phyloP scores from a whole-genome alignment of 2,888 invertebrate species.

The Eremobia ochroleuca region DNA sequence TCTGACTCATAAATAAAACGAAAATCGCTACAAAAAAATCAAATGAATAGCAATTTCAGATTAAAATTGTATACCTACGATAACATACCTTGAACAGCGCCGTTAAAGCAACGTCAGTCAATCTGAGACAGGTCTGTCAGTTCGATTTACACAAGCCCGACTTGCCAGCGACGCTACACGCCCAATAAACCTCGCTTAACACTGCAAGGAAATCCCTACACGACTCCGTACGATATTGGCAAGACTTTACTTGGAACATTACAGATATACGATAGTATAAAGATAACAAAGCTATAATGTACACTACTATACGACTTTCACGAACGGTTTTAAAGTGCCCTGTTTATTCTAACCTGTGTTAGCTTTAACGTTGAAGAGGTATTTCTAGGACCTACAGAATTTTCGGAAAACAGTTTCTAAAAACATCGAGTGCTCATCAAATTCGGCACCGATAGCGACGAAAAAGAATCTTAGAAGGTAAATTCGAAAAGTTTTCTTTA shows the following conservation, averaged over 20 bases:
- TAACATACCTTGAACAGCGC: slow-evolving; percentile 75
- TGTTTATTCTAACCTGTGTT: slow-evolving; percentile 64
- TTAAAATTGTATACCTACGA: slow-evolving; percentile 47
- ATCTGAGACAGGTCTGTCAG: slow-evolving; percentile 84
- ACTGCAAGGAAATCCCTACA: slow-evolving; percentile 79
- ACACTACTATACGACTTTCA: slow-evolving; percentile 68
- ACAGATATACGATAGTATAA: slow-evolving; percentile 62
- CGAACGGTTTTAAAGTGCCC: slow-evolving; percentile 66
- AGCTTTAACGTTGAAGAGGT: not conserved
- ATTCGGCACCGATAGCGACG: not conserved
- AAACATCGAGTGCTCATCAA: not conserved
- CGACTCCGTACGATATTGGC: slow-evolving; percentile 74
- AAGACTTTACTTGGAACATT: slow-evolving; percentile 64
- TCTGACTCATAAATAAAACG: slow-evolving; percentile 7
- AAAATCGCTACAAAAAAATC: slow-evolving; percentile 21
- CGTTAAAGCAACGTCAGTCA: slow-evolving; percentile 86
- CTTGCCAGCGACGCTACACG: slow-evolving; percentile 79
- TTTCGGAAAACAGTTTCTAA: not conserved
- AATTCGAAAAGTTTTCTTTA: not conserved
- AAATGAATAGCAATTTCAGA: slow-evolving; percentile 52
- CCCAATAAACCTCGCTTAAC: slow-evolving; percentile 85
- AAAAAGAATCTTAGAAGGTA: not conserved
- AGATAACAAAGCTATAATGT: slow-evolving; percentile 67
- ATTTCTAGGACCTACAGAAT: not conserved
- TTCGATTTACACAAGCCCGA: slow-evolving; percentile 84